A percentile compares a stretch with the other conserved stretches of the same genome.
Evolutionary conservation across 2,113 vertebrate species (phyloP).

Genomic region (Ascaphus truei): DNA sequence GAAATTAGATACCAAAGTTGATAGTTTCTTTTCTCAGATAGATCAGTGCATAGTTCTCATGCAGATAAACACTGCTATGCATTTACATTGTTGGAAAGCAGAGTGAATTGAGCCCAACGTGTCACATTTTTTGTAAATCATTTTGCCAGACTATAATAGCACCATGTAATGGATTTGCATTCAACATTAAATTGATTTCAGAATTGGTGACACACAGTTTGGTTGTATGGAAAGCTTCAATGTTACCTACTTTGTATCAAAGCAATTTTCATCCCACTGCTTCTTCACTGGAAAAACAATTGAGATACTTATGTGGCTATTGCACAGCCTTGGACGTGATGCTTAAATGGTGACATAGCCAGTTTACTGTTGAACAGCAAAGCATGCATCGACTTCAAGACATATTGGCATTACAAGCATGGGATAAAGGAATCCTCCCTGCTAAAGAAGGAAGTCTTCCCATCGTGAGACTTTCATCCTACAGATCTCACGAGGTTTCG

Average conservation of each 20-base stretch:
- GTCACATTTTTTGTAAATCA: constrained; percentile 79
- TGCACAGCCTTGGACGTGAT: constrained; percentile 70
- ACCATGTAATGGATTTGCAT: constrained; percentile 89
- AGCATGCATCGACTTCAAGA: constrained; percentile 71
- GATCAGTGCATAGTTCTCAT: constrained; percentile 98
- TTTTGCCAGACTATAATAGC: constrained; percentile 84
- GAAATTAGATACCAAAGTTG: constrained; percentile 84
- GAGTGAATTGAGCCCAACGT: constrained; percentile 78
- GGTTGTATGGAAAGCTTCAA: constrained; percentile 80
- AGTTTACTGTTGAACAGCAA: constrained; percentile 65
- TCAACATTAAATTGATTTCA: constrained; percentile 81
- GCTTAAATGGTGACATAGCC: constrained; percentile 55
- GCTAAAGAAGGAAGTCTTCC: constrained; percentile 55
- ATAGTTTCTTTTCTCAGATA: constrained; percentile 71
- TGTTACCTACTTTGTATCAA: constrained; percentile 80
- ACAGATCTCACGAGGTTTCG: constrained; percentile 49
- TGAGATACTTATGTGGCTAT: constrained; percentile 63
- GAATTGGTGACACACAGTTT: constrained; percentile 75
- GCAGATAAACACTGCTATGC: constrained; percentile 94
- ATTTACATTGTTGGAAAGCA: constrained; percentile 87
- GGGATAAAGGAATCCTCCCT: constrained; percentile 55
- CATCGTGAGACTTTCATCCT: constrained; percentile 52
- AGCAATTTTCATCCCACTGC: constrained; percentile 75
- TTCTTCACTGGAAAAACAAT: constrained; percentile 47
- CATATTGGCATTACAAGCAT: constrained; percentile 60